Evolutionary conservation across 2,797 vertebrate species (phyloP).

Genomic region (Falco naumanni): DNA sequence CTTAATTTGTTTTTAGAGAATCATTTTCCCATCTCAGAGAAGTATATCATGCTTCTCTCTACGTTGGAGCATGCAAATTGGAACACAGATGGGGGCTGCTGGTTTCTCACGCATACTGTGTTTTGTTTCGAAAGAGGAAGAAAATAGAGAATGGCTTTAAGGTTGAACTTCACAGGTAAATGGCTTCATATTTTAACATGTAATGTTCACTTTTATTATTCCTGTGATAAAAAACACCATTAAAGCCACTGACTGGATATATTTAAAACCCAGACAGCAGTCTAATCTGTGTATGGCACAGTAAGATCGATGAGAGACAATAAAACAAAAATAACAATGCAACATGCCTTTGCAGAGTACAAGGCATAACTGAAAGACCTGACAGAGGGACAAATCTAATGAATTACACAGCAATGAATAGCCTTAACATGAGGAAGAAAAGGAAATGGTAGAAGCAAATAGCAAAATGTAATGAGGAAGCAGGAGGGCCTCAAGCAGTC

Average conservation of each 20-base stretch:
- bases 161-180: constrained; percentile 37
- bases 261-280: constrained; percentile 1
- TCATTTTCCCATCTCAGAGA: neutral
- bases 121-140: constrained; percentile 4
- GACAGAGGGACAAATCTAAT: neutral
- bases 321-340: constrained; percentile 24
- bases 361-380: constrained; percentile 2
- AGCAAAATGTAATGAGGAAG: constrained; percentile 28
- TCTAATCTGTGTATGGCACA: neutral
- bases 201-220: constrained; percentile 17
- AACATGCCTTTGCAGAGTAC: neutral
- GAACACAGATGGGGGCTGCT: neutral
- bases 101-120: neutral
- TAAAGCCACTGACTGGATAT: neutral
- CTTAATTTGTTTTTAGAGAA: constrained; percentile 18
- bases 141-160: constrained; percentile 12
- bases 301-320: neutral
- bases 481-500: neutral
- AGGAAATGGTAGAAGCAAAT: constrained; percentile 14
- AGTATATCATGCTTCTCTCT: neutral
- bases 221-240: constrained; percentile 10
- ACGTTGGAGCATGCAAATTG: neutral
- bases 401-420: constrained; percentile 9
- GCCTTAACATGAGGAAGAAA: constrained; percentile 16
- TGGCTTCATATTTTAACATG: neutral